These are phyloP conservation scores for Minunthozetes semirufus DNA, from an alignment of 2,888 invertebrate genomes.

Conservation along the genomic window DNA sequence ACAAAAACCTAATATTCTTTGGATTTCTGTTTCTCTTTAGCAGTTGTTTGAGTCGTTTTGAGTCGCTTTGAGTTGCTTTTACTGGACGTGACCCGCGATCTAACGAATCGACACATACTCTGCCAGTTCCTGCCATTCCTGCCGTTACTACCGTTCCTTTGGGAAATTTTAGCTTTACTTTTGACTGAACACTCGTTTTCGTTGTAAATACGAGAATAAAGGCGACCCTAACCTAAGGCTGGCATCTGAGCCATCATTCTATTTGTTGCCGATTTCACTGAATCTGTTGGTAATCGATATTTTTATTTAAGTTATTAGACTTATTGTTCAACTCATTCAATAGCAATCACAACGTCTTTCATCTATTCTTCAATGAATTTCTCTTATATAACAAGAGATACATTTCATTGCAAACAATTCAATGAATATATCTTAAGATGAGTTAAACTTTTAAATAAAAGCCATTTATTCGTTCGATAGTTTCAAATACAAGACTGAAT, in stretches of 20 bases:
- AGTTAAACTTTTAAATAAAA: too few species aligned
- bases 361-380: not conserved
- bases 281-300: constrained; percentile 17
- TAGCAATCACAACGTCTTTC: not conserved
- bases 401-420: too few species aligned
- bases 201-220: not conserved
- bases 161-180: constrained; percentile 25
- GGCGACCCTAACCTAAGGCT: not conserved
- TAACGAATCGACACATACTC: not conserved
- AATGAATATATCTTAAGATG: too few species aligned
- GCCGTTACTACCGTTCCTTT: too few species aligned
- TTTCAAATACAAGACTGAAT: not conserved
- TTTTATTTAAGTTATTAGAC: not conserved
- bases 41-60: not conserved
- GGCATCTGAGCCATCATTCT: not conserved
- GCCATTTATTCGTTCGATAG: too few species aligned
- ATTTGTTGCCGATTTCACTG: constrained; percentile 13
- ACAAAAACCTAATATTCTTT: constrained; percentile 10
- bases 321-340: constrained; percentile 1
- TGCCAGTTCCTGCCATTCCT: not conserved
- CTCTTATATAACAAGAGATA: too few species aligned
- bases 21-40: not conserved
- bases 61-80: not conserved
- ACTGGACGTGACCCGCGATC: not conserved
- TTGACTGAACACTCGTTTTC: not conserved